These are phyloP conservation scores for Hemithea aestivaria DNA, from an alignment of 2,888 invertebrate species.

Conservation along the genomic window DNA sequence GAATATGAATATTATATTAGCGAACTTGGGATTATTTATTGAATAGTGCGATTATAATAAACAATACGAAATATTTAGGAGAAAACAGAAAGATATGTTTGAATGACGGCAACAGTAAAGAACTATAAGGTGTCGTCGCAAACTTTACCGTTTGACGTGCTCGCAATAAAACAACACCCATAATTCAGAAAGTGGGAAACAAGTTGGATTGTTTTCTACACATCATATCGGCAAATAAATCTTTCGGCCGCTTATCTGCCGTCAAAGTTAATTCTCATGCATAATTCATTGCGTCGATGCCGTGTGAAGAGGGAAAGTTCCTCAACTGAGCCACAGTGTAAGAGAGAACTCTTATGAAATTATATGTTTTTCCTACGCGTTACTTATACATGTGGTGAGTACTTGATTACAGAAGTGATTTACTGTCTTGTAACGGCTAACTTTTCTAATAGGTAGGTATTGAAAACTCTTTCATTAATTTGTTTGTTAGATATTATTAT, in stretches of 20 bases:
- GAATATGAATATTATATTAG: slow-evolving; percentile 22
- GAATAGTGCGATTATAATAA: slow-evolving; percentile 12
- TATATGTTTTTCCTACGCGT: not conserved
- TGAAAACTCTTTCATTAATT: no score
- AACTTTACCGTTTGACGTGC: slow-evolving; percentile 59
- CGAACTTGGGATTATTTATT: slow-evolving; percentile 16
- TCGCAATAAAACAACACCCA: slow-evolving; percentile 70
- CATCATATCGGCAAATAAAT: slow-evolving; percentile 77
- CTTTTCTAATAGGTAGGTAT: no score
- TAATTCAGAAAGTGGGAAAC: slow-evolving; percentile 70
- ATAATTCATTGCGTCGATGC: slow-evolving; percentile 73
- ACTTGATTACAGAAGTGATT: no score
- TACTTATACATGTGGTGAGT: not conserved
- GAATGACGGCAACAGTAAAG: slow-evolving; percentile 22
- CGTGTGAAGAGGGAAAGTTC: slow-evolving; percentile 63
- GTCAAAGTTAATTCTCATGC: slow-evolving; percentile 77
- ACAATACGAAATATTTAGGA: slow-evolving; percentile 3
- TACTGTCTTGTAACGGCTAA: no score
- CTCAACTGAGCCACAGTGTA: slow-evolving; percentile 33
- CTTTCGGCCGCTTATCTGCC: slow-evolving; percentile 73
- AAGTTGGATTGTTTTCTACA: slow-evolving; percentile 77
- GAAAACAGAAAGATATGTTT: not conserved
- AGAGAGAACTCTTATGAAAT: slow-evolving; percentile 31
- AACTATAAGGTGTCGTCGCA: slow-evolving; percentile 32
- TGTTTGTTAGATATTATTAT: no score